phyloP scores from a whole-genome alignment of 2,888 invertebrate species.

The Spicauda simplicius region DNA sequence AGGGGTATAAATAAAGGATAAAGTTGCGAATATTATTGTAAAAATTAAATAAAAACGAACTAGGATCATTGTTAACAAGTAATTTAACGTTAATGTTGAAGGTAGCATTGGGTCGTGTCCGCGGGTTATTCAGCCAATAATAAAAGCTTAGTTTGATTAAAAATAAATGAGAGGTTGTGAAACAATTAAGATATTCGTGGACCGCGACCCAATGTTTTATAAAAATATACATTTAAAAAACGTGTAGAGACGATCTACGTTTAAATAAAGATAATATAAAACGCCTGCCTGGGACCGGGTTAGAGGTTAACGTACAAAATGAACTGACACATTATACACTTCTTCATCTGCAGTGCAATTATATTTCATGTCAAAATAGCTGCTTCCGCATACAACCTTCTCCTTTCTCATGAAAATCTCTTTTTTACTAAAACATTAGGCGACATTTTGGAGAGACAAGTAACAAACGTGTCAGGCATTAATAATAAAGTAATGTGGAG shows the following conservation, averaged over 20 bases:
- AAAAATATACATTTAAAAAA: conserved; percentile 69
- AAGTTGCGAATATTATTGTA: conserved; percentile 73
- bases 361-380: conserved; percentile 40
- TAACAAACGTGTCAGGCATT: conserved; percentile 8
- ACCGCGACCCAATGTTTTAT: conserved; percentile 65
- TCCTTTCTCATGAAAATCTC: conserved; percentile 5
- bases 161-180: conserved; percentile 78
- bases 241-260: conserved; percentile 65
- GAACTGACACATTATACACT: conserved; percentile 52
- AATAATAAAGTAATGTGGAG: conserved; percentile 10
- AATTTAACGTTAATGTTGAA: conserved; percentile 66
- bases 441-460: conserved; percentile 8
- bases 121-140: conserved; percentile 76
- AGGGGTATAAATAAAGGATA: conserved; percentile 72
- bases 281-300: conserved; percentile 75
- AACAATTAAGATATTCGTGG: conserved; percentile 65
- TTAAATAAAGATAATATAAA: conserved; percentile 56
- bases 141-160: conserved; percentile 72
- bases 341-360: conserved; percentile 48
- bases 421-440: conserved; percentile 10
- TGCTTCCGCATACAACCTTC: conserved; percentile 14
- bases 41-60: conserved; percentile 76
- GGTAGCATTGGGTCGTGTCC: conserved; percentile 60
- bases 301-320: conserved; percentile 63
- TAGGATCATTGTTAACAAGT: conserved; percentile 78